phyloP scores from a whole-genome alignment of 2,113 vertebrate species.

The Spea multiplicata region DNA sequence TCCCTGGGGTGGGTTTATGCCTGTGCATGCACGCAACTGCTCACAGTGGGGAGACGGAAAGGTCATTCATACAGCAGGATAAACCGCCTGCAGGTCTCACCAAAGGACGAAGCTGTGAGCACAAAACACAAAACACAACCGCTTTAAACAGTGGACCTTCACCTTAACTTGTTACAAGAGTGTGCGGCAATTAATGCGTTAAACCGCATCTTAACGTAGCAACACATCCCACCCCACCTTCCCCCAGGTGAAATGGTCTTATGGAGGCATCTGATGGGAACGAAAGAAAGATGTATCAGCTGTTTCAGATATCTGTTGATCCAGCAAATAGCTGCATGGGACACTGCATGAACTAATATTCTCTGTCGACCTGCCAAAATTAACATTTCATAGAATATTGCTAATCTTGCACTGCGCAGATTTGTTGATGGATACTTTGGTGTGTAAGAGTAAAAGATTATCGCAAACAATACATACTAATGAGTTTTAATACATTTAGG shows the following conservation, averaged over 20 bases:
- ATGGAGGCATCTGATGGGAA: constrained; percentile 23
- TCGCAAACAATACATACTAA: too few relatives aligned
- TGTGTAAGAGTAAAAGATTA: too few relatives aligned
- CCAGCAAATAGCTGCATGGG: constrained; percentile 15
- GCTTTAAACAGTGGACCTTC: background rate
- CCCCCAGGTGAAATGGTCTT: background rate
- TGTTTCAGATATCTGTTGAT: constrained; percentile 32
- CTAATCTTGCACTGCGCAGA: background rate
- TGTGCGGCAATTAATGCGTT: background rate
- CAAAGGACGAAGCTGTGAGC: constrained; percentile 30
- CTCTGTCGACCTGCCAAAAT: background rate
- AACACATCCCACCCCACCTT: too few relatives aligned
- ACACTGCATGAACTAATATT: background rate
- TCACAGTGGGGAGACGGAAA: constrained; percentile 26
- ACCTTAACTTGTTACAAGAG: background rate
- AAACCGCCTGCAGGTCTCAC: constrained; percentile 30
- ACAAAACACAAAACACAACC: background rate
- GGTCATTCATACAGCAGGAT: constrained; percentile 15
- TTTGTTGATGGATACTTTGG: background rate
- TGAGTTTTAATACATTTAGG: too few relatives aligned
- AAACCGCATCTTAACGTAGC: background rate
- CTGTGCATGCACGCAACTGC: constrained; percentile 27
- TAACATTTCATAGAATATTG: background rate
- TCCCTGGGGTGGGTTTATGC: constrained; percentile 27
- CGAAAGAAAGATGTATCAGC: constrained; percentile 21